Evolutionary conservation across 1,140 invertebrate species (phyloP).

Genomic region (Drosophila miranda): DNA sequence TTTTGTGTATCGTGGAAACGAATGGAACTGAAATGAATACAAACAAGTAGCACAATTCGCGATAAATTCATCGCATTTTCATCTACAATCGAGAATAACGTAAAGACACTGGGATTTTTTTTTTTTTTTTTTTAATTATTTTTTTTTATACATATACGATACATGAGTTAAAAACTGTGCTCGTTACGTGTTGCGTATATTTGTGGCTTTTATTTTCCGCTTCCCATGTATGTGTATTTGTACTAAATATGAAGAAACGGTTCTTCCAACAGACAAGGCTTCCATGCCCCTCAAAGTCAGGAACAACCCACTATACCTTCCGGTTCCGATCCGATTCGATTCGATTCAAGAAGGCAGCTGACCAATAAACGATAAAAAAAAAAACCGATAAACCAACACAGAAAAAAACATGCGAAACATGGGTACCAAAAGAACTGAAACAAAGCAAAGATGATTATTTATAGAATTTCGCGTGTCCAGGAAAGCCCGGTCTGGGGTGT

Average conservation of each 20-base stretch:
- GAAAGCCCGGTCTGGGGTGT: not conserved
- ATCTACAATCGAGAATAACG: conserved; percentile 1
- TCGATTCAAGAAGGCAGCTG: not conserved
- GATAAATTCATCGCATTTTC: conserved; percentile 10
- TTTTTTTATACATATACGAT: conserved; percentile 1
- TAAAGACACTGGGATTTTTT: conserved; percentile 3
- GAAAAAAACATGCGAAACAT: conserved; percentile 1
- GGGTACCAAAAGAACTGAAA: not conserved
- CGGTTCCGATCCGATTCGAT: too few species aligned
- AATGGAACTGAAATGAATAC: conserved; percentile 17
- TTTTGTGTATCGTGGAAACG: conserved; percentile 11
- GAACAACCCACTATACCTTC: too few species aligned
- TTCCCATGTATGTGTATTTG: too few species aligned
- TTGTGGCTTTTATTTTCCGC: too few species aligned
- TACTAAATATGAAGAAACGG: too few species aligned
- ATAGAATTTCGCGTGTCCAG: too few species aligned
- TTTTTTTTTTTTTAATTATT: not conserved
- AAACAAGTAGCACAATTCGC: conserved; percentile 27
- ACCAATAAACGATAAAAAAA: not conserved
- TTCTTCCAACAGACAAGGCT: too few species aligned
- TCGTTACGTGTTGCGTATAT: too few species aligned
- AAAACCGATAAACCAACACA: not conserved
- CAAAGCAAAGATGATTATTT: not conserved
- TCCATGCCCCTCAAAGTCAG: too few species aligned
- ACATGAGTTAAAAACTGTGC: too few species aligned